Conservation (phyloP, 2,113 vertebrate species). For the Trichomycterus rosablanca region DNA sequence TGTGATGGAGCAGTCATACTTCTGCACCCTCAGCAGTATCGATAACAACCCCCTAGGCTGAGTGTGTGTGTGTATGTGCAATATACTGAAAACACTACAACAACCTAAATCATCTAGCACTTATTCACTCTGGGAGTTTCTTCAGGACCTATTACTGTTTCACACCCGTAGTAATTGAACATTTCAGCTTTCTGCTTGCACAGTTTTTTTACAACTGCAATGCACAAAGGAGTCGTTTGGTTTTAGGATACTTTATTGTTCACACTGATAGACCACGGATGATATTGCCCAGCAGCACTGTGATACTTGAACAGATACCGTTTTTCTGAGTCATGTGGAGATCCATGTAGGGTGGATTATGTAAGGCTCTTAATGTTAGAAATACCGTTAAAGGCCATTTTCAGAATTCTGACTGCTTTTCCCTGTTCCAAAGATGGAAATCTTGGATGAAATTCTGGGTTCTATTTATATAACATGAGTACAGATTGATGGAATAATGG, state of each 20-base stretch:
- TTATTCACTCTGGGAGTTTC: conserved; percentile 2
- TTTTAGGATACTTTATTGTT: neutral
- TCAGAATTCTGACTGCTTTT: conserved; percentile 4
- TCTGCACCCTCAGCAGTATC: conserved; percentile 38
- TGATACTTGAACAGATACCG: conserved; percentile 3
- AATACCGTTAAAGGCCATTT: neutral
- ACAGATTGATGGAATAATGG: no score
- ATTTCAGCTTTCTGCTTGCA: conserved; percentile 9
- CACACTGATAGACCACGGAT: neutral
- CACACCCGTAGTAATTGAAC: conserved; percentile 6
- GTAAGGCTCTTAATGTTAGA: conserved; percentile 4
- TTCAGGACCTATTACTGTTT: conserved; percentile 11
- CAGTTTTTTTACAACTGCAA: neutral
- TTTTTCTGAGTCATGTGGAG: conserved; percentile 25
- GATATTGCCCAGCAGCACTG: conserved; percentile 3
- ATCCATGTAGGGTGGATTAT: conserved; percentile 20
- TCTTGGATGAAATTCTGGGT: neutral
- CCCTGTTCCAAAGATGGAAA: neutral
- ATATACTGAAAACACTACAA: conserved; percentile 11
- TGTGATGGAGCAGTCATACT: conserved; percentile 25
- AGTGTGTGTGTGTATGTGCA: conserved; percentile 13
- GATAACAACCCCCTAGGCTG: conserved; percentile 23
- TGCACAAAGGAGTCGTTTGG: conserved; percentile 5
- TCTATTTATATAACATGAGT: no score
- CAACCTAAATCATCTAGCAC: conserved; percentile 13